Conservation (phyloP, 2,888 invertebrate species). For the Drosophila villosipedis region DNA sequence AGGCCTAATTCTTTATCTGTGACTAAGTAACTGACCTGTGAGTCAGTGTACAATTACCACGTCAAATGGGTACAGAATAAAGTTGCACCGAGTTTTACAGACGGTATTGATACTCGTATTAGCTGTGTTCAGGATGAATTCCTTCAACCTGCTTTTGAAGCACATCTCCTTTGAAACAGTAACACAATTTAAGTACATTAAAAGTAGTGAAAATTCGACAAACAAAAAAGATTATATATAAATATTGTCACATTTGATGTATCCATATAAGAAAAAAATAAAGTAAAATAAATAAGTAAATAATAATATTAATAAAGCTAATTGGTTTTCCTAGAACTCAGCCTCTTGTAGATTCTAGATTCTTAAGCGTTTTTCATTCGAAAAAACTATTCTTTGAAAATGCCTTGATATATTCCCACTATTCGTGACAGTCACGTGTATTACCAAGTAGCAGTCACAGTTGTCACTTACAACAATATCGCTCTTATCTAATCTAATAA, state of each 20-base stretch:
- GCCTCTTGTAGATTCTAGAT: too few relatives aligned
- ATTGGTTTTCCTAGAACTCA: background rate
- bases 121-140: background rate
- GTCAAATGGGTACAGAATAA: background rate
- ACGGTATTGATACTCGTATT: background rate
- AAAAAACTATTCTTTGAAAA: background rate
- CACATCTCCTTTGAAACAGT: background rate
- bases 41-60: background rate
- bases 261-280: too few relatives aligned
- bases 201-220: background rate
- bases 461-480: background rate
- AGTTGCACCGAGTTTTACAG: background rate
- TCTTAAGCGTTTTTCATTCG: background rate
- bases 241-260: background rate
- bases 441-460: background rate
- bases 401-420: background rate
- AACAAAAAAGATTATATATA: background rate
- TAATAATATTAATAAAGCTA: background rate
- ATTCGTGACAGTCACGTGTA: background rate
- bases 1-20: background rate
- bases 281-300: rapidly evolving
- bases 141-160: background rate
- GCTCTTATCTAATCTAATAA: background rate
- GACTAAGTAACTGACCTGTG: background rate
- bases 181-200: background rate